phyloP scores from a whole-genome alignment of 2,888 invertebrate species.

The Caenorhabditis auriculariae region DNA sequence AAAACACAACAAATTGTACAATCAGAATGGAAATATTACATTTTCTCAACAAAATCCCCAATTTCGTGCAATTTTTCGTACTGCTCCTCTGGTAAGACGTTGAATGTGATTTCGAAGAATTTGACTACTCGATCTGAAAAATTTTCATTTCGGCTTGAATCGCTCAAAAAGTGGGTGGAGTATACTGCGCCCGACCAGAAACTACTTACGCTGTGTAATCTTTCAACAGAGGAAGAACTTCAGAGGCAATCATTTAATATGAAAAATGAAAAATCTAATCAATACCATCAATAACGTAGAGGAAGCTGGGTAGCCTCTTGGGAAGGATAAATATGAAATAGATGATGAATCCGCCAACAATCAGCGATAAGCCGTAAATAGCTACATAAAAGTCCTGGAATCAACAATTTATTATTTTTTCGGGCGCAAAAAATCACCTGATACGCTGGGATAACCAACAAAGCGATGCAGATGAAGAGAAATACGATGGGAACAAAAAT shows the following conservation, averaged over 20 bases:
- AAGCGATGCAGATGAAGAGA: slow-evolving; percentile 43
- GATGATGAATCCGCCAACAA: slow-evolving; percentile 41
- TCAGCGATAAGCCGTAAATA: slow-evolving; percentile 42
- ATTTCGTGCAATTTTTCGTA: too few relatives aligned
- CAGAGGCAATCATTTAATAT: not conserved
- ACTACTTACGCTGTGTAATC: not conserved
- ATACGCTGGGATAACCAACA: slow-evolving; percentile 49
- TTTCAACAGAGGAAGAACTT: not conserved
- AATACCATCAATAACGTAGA: slow-evolving; percentile 41
- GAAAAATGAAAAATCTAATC: not conserved
- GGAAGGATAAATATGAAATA: slow-evolving; percentile 53
- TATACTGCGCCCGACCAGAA: not conserved
- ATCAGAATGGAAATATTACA: too few relatives aligned
- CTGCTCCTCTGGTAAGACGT: too few relatives aligned
- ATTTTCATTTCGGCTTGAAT: not conserved
- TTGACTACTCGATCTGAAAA: not conserved
- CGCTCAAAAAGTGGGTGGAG: not conserved
- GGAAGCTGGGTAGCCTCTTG: slow-evolving; percentile 24
- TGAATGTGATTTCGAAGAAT: too few relatives aligned
- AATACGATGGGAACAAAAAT: slow-evolving; percentile 47
- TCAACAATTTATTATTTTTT: not conserved
- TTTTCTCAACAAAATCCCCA: too few relatives aligned
- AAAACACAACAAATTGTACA: too few relatives aligned
- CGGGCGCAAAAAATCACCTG: slow-evolving; percentile 17
- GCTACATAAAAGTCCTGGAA: slow-evolving; percentile 50